Evolutionary conservation across 2,113 vertebrate genomes (phyloP), one percentile per base, ranked within the genome.

Genomic region (Calyptomena viridis): DNA sequence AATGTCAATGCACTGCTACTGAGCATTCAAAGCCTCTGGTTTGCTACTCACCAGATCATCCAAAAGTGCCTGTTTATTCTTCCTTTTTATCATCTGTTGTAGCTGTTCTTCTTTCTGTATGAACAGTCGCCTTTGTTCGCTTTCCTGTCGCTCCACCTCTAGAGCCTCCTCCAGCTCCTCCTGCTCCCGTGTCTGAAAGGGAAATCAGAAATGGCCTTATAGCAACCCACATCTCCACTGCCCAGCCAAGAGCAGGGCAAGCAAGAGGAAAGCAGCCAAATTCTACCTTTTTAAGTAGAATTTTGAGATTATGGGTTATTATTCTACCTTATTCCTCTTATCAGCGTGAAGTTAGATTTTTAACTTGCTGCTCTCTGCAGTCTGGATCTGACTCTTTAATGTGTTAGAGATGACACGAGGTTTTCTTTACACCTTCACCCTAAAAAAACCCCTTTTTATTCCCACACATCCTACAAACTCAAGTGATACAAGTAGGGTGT

Each of bases 91-190:
- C 95, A 99, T 97, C 79, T 99, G 99, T 40, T 99, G 99, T 66
- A 99, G 97, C 94, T 99, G 98, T 40, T 99, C 99, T 80, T 99
- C 99, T 92, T 99, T 99, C 94, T 99, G 98, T 22, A 98, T 95
- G 33, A 98, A 97, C 10, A 99, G 96, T 21, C 99, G 97, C 83
- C 98, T 98, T 92, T 99, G 98, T 93, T 99, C 99, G 9, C 93
- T 98, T 82, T 98, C 98, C 94, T 99, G 98, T 87, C 99, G 98
- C 96, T 99, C 99, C 21, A 98, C 96, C 77, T 99, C 97, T 96
- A 99, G 97, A 42, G 99, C 98, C 98, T 99, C 99, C 97, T 99
- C 99, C 96, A 99, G 80, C 93, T 99, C 99, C 75, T 99, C 99
- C 96, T 99, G 99, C 96, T 99, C 99, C 72, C 99, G 98, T 0